These are phyloP conservation scores for Sebastes taczanowskii DNA, from an alignment of 2,797 vertebrate species.

Conservation along the genomic window DNA sequence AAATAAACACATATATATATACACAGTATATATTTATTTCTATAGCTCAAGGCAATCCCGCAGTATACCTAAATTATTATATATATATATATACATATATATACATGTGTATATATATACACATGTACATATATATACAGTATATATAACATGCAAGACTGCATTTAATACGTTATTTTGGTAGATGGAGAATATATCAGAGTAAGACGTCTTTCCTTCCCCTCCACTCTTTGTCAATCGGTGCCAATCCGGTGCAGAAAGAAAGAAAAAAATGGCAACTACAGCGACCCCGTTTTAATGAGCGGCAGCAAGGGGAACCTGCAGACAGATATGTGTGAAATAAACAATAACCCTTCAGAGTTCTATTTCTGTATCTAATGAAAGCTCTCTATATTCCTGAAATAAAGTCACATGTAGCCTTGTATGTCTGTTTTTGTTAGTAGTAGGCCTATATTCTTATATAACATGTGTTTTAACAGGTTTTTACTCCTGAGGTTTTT, in stretches of 20 bases:
- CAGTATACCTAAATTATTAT: not conserved
- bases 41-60: not conserved
- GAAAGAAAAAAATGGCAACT: not conserved
- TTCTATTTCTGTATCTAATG: not conserved
- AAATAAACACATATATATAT: not conserved
- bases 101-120: fast-evolving
- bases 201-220: constrained; percentile 36
- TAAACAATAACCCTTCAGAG: constrained; percentile 13
- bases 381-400: not conserved
- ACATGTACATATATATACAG: too few relatives aligned
- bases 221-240: not conserved
- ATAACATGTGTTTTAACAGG: not conserved
- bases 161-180: not conserved
- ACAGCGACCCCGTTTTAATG: constrained; percentile 54
- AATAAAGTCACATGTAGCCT: not conserved
- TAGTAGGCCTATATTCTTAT: not conserved
- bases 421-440: not conserved
- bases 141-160: not conserved
- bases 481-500: not conserved
- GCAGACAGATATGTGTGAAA: not conserved
- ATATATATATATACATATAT: too few relatives aligned
- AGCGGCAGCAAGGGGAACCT: constrained; percentile 37
- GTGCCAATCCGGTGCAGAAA: constrained; percentile 31
- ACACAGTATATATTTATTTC: too few relatives aligned
- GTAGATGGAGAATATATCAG: not conserved